Percentiles rank a stretch among this genome's conserved stretches.
These are phyloP conservation scores for Coenonympha glycerion DNA, from an alignment of 2,888 invertebrate species.

Conservation along the genomic window DNA sequence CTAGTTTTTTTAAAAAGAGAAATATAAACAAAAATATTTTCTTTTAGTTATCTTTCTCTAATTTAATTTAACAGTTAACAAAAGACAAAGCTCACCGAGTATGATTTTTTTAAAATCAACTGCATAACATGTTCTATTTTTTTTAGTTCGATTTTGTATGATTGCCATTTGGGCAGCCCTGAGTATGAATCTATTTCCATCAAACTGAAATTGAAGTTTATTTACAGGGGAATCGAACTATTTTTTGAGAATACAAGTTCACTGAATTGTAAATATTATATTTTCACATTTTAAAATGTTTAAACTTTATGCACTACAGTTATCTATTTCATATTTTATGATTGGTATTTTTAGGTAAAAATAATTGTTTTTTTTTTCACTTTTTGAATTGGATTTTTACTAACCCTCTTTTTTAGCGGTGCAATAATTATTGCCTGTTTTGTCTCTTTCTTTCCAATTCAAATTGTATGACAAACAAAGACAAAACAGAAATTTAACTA, in stretches of 20 bases:
- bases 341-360: background rate
- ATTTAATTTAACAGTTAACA: no score
- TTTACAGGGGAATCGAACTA: slow-evolving; percentile 23
- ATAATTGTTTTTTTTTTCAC: background rate
- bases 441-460: no score
- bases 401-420: no score
- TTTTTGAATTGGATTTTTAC: background rate
- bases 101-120: background rate
- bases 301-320: background rate
- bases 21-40: no score
- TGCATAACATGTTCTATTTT: background rate
- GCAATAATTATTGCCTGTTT: no score
- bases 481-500: no score
- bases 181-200: slow-evolving; percentile 23
- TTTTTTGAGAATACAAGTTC: slow-evolving; percentile 9
- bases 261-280: slow-evolving; percentile 6
- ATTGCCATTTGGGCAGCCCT: slow-evolving; percentile 3
- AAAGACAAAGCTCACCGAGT: no score
- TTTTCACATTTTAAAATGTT: slow-evolving; percentile 1
- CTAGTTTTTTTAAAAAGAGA: no score
- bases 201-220: slow-evolving; percentile 20
- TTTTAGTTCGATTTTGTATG: background rate
- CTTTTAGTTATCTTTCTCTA: no score
- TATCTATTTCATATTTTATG: background rate
- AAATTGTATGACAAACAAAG: no score